Evolutionary conservation across 2,888 invertebrate species (phyloP).

Genomic region (Oxystoma pomonae): DNA sequence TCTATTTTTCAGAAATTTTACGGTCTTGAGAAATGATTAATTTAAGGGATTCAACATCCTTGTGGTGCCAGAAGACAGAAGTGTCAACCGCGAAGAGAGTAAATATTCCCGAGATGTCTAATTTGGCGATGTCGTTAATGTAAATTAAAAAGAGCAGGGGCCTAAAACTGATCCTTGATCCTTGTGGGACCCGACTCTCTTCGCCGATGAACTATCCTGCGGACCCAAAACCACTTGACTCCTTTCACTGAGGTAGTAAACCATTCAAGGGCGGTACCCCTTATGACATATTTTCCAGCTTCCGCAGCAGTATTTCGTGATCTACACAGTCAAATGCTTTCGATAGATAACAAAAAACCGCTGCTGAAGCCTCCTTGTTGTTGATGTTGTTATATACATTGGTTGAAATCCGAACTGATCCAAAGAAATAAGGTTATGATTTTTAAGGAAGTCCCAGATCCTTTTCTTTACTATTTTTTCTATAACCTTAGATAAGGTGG

Average conservation of each 20-base stretch:
- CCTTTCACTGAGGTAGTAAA: background rate
- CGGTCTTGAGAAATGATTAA: background rate
- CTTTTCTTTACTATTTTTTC: background rate
- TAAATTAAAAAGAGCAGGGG: constrained; percentile 2
- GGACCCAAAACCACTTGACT: background rate
- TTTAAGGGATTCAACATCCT: background rate
- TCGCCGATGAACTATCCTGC: background rate
- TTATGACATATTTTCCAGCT: background rate
- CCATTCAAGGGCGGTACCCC: background rate
- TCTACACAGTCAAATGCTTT: background rate
- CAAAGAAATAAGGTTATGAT: background rate
- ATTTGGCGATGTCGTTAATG: constrained; percentile 1
- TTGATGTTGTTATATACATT: background rate
- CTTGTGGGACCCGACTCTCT: background rate
- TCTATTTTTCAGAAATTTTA: too few species aligned
- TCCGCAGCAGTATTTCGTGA: background rate
- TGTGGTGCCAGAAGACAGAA: background rate
- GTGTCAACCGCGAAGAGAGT: background rate
- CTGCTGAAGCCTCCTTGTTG: background rate
- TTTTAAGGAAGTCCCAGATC: background rate
- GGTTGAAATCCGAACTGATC: background rate
- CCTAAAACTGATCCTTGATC: background rate
- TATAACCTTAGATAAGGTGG: background rate
- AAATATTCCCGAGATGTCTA: background rate
- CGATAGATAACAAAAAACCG: background rate